phyloP scores from a whole-genome alignment of 1,140 invertebrate genomes.

The Orussus abietinus region DNA sequence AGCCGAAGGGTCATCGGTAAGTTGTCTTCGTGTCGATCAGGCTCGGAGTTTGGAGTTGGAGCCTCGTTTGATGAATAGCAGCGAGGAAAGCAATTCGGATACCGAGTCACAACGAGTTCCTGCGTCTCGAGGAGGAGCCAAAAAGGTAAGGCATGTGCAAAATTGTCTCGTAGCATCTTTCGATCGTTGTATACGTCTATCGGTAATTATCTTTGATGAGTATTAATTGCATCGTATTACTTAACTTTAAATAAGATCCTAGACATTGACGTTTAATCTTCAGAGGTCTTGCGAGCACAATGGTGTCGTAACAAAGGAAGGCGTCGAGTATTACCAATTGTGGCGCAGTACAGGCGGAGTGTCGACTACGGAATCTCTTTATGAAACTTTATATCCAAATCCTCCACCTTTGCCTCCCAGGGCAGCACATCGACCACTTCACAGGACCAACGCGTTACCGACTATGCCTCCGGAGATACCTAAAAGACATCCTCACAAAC shows the following conservation, averaged over 20 bases:
- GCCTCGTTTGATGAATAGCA: constrained; percentile 40
- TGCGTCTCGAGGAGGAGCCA: constrained; percentile 27
- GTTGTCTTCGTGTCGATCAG: constrained; percentile 26
- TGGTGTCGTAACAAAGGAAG: constrained; percentile 32
- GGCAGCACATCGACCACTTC: constrained; percentile 59
- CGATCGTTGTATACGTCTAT: too few species aligned
- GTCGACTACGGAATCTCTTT: constrained; percentile 34
- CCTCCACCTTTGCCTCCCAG: constrained; percentile 55
- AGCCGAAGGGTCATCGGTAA: constrained; percentile 25
- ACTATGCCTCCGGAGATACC: constrained; percentile 45
- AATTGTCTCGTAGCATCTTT: too few species aligned
- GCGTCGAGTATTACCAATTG: constrained; percentile 48
- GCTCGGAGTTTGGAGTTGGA: constrained; percentile 33
- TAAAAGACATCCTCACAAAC: constrained; percentile 55
- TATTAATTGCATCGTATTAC: not conserved
- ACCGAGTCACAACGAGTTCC: constrained; percentile 41
- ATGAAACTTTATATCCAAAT: constrained; percentile 40
- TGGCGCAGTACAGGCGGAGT: constrained; percentile 49
- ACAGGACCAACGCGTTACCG: constrained; percentile 58
- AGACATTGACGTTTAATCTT: constrained; percentile 14
- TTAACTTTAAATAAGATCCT: not conserved
- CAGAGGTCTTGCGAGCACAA: constrained; percentile 32
- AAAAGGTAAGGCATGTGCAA: constrained; percentile 35
- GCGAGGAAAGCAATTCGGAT: constrained; percentile 48
- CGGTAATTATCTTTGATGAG: too few species aligned